Percentiles rank a stretch among this genome's conserved stretches.
phyloP scores from a whole-genome alignment of 2,888 invertebrate genomes.

The Sarcophaga carnaria region DNA sequence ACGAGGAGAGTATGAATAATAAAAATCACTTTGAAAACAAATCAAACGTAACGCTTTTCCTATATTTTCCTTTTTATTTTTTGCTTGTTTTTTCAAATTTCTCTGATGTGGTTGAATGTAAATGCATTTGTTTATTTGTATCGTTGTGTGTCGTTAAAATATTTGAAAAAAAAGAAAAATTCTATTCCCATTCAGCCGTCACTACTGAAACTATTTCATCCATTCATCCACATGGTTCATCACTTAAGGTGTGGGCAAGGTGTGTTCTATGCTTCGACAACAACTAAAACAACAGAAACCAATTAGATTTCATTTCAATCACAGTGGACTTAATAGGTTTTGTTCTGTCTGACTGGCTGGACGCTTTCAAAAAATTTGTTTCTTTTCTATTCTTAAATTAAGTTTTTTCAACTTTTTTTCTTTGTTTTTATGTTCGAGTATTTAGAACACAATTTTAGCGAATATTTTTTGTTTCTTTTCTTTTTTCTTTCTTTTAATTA shows the following conservation, averaged over 20 bases:
- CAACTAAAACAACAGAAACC: conserved; percentile 29
- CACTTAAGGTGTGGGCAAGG: conserved; percentile 70
- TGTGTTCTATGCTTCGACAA: conserved; percentile 55
- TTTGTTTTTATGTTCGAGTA: background rate
- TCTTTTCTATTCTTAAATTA: too few species aligned
- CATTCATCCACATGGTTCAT: conserved; percentile 54
- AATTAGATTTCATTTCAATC: conserved; percentile 46
- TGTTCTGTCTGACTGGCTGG: conserved; percentile 21
- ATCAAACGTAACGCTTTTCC: conserved; percentile 76
- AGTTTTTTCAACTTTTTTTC: too few species aligned
- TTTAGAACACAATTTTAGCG: conserved; percentile 19
- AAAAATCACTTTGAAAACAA: conserved; percentile 73
- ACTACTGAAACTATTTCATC: conserved; percentile 56
- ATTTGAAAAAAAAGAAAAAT: conserved; percentile 13
- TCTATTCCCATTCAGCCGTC: conserved; percentile 35
- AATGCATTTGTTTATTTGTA: background rate
- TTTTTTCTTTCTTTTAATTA: background rate
- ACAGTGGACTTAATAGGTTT: conserved; percentile 51
- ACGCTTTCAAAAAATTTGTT: background rate
- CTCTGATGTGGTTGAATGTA: conserved; percentile 1
- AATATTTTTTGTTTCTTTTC: background rate
- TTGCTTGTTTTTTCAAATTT: conserved; percentile 9
- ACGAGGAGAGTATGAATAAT: conserved; percentile 22
- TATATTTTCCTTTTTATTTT: background rate
- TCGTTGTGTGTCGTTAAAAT: background rate